Conservation (phyloP, 2,113 vertebrate species). For the Dendrocopos noguchii region DNA sequence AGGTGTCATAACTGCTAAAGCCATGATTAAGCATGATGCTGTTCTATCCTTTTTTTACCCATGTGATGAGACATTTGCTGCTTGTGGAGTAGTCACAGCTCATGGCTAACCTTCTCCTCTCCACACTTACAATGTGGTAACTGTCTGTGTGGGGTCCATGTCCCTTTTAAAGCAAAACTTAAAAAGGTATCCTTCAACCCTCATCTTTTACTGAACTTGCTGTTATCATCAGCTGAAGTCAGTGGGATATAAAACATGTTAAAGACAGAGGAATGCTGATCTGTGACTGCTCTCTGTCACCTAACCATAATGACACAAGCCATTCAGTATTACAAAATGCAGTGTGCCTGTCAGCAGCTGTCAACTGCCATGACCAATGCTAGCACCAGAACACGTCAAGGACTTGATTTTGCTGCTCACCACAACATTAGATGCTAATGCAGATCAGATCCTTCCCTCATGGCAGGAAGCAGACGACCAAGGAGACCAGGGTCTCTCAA, state of each 20-base stretch:
- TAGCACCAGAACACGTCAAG: not conserved
- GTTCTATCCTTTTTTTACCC: not conserved
- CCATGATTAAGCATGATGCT: not conserved
- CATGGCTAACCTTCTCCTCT: not conserved
- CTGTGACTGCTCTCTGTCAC: not conserved
- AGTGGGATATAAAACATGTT: not conserved
- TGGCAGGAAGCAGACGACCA: not conserved
- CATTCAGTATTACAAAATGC: not conserved
- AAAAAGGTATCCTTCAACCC: not conserved
- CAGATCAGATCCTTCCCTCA: not conserved
- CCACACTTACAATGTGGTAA: fast-evolving
- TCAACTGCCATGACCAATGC: not conserved
- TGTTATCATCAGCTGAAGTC: not conserved
- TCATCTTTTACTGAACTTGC: not conserved
- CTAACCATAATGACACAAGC: not conserved
- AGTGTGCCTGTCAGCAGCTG: not conserved
- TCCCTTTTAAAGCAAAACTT: not conserved
- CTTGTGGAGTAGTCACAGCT: not conserved
- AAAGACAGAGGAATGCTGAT: not conserved
- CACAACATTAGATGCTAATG: not conserved
- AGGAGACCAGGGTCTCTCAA: not conserved
- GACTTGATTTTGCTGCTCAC: not conserved
- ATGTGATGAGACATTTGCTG: not conserved
- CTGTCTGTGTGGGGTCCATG: not conserved
- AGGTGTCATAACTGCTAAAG: not conserved